Percentiles rank a stretch among this genome's conserved stretches.
phyloP scores from a whole-genome alignment of 2,797 vertebrate species.

The Enteromius treurensis region DNA sequence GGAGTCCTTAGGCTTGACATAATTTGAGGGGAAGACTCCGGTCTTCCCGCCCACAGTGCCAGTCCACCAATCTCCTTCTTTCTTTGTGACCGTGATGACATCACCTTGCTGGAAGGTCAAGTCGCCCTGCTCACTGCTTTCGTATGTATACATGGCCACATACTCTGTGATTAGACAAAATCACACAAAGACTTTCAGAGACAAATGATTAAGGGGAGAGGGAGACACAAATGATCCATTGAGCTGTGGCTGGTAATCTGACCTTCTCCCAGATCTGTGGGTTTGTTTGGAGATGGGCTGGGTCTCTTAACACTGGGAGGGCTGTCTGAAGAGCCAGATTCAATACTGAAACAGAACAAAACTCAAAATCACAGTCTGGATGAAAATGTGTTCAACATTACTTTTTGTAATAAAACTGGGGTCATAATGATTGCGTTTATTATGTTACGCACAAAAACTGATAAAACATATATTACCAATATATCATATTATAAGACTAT shows the following conservation, averaged over 20 bases:
- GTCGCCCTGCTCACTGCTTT: conserved; percentile 97
- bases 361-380: not conserved
- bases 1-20: conserved; percentile 92
- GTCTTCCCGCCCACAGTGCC: conserved; percentile 89
- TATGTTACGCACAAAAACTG: not conserved
- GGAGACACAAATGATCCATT: not conserved
- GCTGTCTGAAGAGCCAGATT: conserved; percentile 89
- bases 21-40: conserved; percentile 98
- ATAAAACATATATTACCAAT: not conserved
- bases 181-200: not conserved
- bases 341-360: conserved; percentile 75
- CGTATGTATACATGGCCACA: conserved; percentile 98
- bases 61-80: conserved; percentile 99
- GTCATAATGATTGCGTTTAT: not conserved
- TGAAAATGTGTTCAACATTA: not conserved
- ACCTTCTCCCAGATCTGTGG: conserved; percentile 88
- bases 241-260: conserved; percentile 55
- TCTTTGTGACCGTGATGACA: conserved; percentile 93
- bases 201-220: not conserved
- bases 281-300: conserved; percentile 89
- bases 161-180: conserved; percentile 80
- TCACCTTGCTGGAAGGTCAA: conserved; percentile 98
- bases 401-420: not conserved
- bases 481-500: not conserved
- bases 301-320: conserved; percentile 91